Base-by-base conservation (phyloP, 2,888 invertebrate species). In the Acrocyrtus sp. region DNA sequence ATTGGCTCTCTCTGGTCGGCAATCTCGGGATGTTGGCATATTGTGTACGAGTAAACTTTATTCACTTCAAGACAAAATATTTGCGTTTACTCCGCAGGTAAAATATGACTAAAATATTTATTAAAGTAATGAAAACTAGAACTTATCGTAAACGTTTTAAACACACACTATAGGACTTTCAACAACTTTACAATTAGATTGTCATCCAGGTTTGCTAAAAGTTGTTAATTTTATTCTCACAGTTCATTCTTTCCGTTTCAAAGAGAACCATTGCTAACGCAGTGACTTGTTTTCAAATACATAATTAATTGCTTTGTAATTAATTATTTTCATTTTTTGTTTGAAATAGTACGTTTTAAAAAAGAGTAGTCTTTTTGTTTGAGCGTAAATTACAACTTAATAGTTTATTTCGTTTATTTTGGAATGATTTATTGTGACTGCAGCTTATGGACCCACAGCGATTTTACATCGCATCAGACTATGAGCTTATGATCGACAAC, bases 21-120 rank as follows among this genome's bases (percentile, higher is more conserved):
- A 95, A 83, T 95, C 96, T 0, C 89, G 95, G 65, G 98, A 98
- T 84, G 96, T 98, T 61, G 99, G 99, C 78, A 94, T 99, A 81
- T 88, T 99, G 22, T 95, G 97, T 83, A 99, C 99, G 41, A 98
- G 98, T 85, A 98, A 98, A 87, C 87, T 99, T 76, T 99, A 99
- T 85, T 94, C 95, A 1, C 86, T 99, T 63, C 94, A 96, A 82
- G 96, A 98, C 84, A 90, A 93, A 84, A 96, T 98, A 82, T 96
- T 98, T 85, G 98, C 97, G 0, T 99, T 99, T 84, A 98, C 98
- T 4, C 99, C 99, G 48, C 98, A 99, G 93, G 98, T 98, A 86
- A 86, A 84, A n/a, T 27, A 1, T 24, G 3, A 8, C 47, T 10
- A 17, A 47, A 47, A 41, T 2, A 2, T 41, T 41, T n/a, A n/a